Conservation (phyloP, 92 coral and sea anemone species). For the Meandrina meandrites region DNA sequence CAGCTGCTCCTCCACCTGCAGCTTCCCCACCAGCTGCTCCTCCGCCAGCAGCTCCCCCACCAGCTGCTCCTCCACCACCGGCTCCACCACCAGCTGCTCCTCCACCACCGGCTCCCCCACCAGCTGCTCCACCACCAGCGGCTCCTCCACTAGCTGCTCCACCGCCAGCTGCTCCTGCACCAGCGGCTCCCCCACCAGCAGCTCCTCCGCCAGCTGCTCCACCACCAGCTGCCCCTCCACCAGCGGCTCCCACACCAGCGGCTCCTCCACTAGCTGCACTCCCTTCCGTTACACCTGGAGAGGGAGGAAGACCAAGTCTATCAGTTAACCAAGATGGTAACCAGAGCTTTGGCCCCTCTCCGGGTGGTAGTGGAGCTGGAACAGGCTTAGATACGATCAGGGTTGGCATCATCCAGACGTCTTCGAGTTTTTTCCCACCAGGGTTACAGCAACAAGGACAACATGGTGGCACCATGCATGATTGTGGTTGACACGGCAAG, state of each 20-base stretch:
- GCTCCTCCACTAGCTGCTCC: constrained; percentile 49
- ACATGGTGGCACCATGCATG: constrained; percentile 78
- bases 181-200: constrained; percentile 52
- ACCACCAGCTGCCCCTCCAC: constrained; percentile 37
- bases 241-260: too few relatives aligned
- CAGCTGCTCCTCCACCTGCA: constrained; percentile 31
- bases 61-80: constrained; percentile 59
- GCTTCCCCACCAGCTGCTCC: constrained; percentile 42
- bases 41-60: constrained; percentile 51
- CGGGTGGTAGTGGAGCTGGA: constrained; percentile 50
- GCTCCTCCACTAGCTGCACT: constrained; percentile 40
- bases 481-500: constrained; percentile 69
- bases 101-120: constrained; percentile 47
- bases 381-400: constrained; percentile 70
- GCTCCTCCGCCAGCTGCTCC: constrained; percentile 43
- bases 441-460: constrained; percentile 81
- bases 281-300: constrained; percentile 36
- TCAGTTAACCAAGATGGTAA: constrained; percentile 80
- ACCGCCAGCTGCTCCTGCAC: constrained; percentile 48
- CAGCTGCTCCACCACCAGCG: constrained; percentile 53
- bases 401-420: constrained; percentile 84
- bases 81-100: constrained; percentile 58
- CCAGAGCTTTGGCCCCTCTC: constrained; percentile 70
- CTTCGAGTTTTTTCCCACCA: constrained; percentile 69
- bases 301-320: constrained; percentile 71